Evolutionary conservation across 2,113 vertebrate genomes (phyloP), one percentile per base, ranked within the genome.

Genomic region (Pycnonotus jocosus): DNA sequence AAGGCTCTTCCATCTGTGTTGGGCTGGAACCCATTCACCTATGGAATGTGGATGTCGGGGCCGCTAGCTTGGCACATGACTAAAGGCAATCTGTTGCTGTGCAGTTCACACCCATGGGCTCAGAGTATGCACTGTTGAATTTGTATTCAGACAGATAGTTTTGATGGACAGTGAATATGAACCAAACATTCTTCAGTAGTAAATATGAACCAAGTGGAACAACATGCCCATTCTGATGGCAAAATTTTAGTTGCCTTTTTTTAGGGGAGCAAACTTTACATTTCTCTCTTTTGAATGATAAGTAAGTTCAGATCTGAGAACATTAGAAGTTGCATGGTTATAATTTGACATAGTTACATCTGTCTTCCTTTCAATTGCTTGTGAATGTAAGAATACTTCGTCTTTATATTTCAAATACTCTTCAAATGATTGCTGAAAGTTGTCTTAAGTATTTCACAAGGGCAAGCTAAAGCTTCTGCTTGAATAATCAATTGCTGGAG

Each of bases 21-120:
- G 91, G 93, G 93, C 96, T 96, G 96, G 94, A 95, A 85, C 94
- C 94, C 91, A 87, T 96, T 85, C 89, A 89, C 84, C 91, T 94
- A 85, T 90, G 95, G 93, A 92, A 95, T 93, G 76, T 93, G 93
- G 95, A 95, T 93, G 77, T 91, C 50, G 25, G 86, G 92, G 72
- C 73, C 37, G 21, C 84, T 92, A 92, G 81, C 86, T 92, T 91
- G 83, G 72, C 87, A 84, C 90, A 70, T 84, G 88, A 70, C 81
- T 97, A 95, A 91, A 95, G 87, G 93, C 89, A 88, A 37, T 84
- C 91, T 93, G 71, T 90, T 93, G 91, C 95, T 95, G 92, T 94
- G 87, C 90, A 89, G 54, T 78, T 95, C 82, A 54, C 51, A 0
- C 88, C 86, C 35, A 3, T 81, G 94, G 83, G 89, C 81, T 95